Conservation (phyloP, 2,888 invertebrate genomes). For the Leptopterna dolabrata region DNA sequence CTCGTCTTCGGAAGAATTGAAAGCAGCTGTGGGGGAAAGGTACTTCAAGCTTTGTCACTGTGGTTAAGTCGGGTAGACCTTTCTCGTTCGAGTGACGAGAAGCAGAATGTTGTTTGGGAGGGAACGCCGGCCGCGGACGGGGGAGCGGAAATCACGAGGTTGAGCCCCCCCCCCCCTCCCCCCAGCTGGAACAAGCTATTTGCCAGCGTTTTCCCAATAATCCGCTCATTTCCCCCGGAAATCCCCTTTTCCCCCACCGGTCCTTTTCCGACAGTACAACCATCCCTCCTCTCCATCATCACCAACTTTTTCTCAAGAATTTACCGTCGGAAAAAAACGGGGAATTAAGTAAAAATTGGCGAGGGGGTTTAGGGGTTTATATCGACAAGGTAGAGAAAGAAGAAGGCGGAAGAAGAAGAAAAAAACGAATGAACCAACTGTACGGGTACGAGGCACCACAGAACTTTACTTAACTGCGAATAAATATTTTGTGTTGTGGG, state of each 20-base stretch:
- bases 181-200: neutral
- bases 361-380: neutral
- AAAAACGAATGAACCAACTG: too few relatives aligned
- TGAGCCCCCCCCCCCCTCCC: neutral
- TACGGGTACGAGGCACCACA: too few relatives aligned
- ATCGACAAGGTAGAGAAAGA: too few relatives aligned
- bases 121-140: neutral
- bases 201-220: neutral
- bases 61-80: too few relatives aligned
- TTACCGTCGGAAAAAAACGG: neutral
- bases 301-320: neutral
- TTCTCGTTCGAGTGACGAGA: too few relatives aligned
- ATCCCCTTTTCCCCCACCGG: neutral
- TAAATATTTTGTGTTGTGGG: too few relatives aligned
- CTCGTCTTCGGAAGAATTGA: too few relatives aligned
- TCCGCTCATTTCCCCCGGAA: slow-evolving; percentile 7
- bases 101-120: neutral
- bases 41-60: too few relatives aligned
- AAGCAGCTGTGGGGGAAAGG: too few relatives aligned
- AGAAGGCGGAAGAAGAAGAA: too few relatives aligned
- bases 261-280: neutral
- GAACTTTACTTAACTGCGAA: too few relatives aligned
- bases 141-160: neutral
- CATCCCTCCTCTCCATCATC: neutral
- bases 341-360: neutral